Evolutionary conservation across 2,888 invertebrate genomes (phyloP).

Genomic region (Euzophera pinguis): DNA sequence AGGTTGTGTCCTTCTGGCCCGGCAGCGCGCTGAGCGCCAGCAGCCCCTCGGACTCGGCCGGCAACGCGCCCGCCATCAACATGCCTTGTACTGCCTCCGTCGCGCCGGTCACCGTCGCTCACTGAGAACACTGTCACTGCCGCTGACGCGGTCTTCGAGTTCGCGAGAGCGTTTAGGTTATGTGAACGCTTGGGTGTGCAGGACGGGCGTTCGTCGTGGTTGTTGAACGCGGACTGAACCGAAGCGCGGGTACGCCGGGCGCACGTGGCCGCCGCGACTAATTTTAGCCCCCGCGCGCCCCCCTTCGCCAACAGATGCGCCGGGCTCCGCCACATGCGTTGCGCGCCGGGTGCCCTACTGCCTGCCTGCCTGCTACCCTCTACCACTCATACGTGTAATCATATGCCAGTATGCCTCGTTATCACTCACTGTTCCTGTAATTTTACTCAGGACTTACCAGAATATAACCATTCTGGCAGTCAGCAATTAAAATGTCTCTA

Average conservation of each 20-base stretch:
- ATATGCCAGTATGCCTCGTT: constrained; percentile 75
- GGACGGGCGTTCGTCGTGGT: constrained; percentile 53
- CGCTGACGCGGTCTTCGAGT: constrained; percentile 49
- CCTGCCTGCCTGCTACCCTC: constrained; percentile 59
- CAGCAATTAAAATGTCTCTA: no score
- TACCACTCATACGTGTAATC: constrained; percentile 56
- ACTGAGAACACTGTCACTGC: constrained; percentile 65
- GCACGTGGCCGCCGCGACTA: constrained; percentile 80
- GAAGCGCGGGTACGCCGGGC: constrained; percentile 33
- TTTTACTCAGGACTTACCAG: neutral
- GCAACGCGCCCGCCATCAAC: constrained; percentile 81
- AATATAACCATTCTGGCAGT: no score
- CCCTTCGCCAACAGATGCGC: constrained; percentile 73
- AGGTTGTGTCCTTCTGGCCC: constrained; percentile 97
- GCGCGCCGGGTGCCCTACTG: constrained; percentile 69
- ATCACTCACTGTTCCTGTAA: constrained; percentile 54
- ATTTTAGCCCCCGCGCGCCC: constrained; percentile 80
- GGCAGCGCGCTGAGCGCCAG: constrained; percentile 81
- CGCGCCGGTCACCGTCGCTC: constrained; percentile 68
- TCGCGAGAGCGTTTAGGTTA: constrained; percentile 45
- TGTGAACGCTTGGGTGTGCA: constrained; percentile 44
- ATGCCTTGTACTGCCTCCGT: constrained; percentile 80
- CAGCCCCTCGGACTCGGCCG: constrained; percentile 81
- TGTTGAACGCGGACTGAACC: constrained; percentile 70
- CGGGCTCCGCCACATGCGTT: constrained; percentile 70